phyloP scores from a whole-genome alignment of 2,113 vertebrate species.

The Caranx melampygus region DNA sequence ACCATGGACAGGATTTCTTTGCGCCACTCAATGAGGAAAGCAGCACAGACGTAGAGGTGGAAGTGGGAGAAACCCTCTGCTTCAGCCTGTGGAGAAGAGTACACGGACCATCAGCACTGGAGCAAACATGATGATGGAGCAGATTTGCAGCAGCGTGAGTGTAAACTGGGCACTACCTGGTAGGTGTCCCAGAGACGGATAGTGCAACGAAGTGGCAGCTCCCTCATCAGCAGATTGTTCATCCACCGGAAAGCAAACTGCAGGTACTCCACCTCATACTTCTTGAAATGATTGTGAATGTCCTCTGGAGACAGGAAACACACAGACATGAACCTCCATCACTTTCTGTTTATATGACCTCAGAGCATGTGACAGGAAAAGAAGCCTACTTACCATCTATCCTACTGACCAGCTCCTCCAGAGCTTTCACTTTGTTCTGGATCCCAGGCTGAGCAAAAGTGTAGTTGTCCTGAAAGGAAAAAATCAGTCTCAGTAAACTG shows the following conservation, averaged over 20 bases:
- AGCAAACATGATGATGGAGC: neutral
- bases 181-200: conserved; percentile 97
- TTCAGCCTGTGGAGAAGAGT: conserved; percentile 85
- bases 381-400: conserved; percentile 90
- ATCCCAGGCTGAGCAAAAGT: conserved; percentile 99
- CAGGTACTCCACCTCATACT: conserved; percentile 93
- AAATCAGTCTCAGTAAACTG: neutral
- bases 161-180: conserved; percentile 84
- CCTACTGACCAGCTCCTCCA: conserved; percentile 96
- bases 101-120: neutral
- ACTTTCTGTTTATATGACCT: neutral
- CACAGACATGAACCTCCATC: neutral
- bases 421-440: conserved; percentile 97
- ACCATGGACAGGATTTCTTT: conserved; percentile 95
- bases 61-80: conserved; percentile 96
- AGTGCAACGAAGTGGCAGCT: conserved; percentile 92
- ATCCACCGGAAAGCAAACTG: conserved; percentile 94
- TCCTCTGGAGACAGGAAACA: conserved; percentile 85
- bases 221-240: conserved; percentile 92
- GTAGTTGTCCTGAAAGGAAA: conserved; percentile 91
- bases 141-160: neutral
- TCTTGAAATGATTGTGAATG: conserved; percentile 92
- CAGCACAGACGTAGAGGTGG: conserved; percentile 94
- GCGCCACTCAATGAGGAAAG: conserved; percentile 95
- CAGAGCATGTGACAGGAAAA: neutral